Evolutionary conservation across 1,140 invertebrate genomes (phyloP), one percentile per base, ranked within the genome.

Genomic region (Drosophila teissieri): DNA sequence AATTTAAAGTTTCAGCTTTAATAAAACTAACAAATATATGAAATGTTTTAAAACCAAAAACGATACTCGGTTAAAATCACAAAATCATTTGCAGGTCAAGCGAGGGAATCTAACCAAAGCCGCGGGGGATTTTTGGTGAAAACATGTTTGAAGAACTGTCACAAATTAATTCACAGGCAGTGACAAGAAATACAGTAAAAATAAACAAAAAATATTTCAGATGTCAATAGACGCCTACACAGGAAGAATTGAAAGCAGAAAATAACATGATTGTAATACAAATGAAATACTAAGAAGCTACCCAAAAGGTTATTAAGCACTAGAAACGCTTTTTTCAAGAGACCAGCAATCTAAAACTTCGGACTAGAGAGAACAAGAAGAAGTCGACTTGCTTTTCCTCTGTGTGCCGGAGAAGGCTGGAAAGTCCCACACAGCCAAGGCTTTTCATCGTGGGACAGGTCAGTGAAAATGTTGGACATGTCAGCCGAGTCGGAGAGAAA

Each of bases 401-500:
- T 34, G 60, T 51, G 17, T 24, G 27, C 15, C n/a, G 22, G n/a
- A 24, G 36, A 44, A 42, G 64, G 22, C 34, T 62, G 60, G 60
- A 52, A 64, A 68, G 37, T 53, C 31, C 60, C 45, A 34, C 27
- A 27, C 54, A 36, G 22, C 17, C 12, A 19, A 37, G 24, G 44
- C 40, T 60, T 63, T 63, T 63, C 61, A 45, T 36, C 55, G 62
- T 85, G 68, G 69, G 82, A 78, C 83, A 85, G 82, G 82, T 85
- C 82, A 85, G 82, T 81, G 74, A 82, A 78, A 85, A 73, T 67
- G 77, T 73, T 65, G 73, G 52, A 46, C 69, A 79, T 64, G 54
- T 69, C 74, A 73, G 36, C 56, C 37, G 49, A 65, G 53, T 48
- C 31, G 2, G 52, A 19, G 52, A 53, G 62, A 83, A 70, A 62